Evolutionary conservation across 2,888 invertebrate genomes (phyloP).

Genomic region (Idaea biselata): DNA sequence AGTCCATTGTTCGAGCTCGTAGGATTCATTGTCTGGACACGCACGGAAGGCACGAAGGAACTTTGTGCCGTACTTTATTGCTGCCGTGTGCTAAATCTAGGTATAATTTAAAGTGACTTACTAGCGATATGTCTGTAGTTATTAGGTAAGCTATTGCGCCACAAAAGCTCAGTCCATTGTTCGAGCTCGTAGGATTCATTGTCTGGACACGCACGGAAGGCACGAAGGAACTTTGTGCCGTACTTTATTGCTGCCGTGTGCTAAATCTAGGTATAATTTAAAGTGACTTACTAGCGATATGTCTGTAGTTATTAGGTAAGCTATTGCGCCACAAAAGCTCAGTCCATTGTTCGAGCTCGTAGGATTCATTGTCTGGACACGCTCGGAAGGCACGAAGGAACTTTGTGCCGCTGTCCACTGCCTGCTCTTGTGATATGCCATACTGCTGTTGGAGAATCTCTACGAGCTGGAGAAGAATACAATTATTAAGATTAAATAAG

Average conservation of each 20-base stretch:
- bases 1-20: too few relatives aligned
- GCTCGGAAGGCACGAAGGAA: slow-evolving; percentile 89
- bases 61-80: too few relatives aligned
- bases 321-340: slow-evolving; percentile 88
- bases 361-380: slow-evolving; percentile 88
- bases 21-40: too few relatives aligned
- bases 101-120: not conserved
- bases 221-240: slow-evolving; percentile 85
- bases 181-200: slow-evolving; percentile 55
- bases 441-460: slow-evolving; percentile 82
- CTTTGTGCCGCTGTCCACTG: slow-evolving; percentile 83
- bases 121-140: slow-evolving; percentile 1
- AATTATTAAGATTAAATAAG: not conserved
- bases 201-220: slow-evolving; percentile 91
- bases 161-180: not conserved
- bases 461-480: slow-evolving; percentile 62
- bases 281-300: slow-evolving; percentile 83
- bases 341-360: slow-evolving; percentile 88
- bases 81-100: too few relatives aligned
- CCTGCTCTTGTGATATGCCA: slow-evolving; percentile 83
- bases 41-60: too few relatives aligned
- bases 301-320: slow-evolving; percentile 86
- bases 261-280: not conserved
- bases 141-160: not conserved
- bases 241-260: slow-evolving; percentile 81